Percentiles rank a stretch among this genome's conserved stretches.
Evolutionary conservation across 2,888 invertebrate genomes (phyloP).

Genomic region (Escarpia spicata): DNA sequence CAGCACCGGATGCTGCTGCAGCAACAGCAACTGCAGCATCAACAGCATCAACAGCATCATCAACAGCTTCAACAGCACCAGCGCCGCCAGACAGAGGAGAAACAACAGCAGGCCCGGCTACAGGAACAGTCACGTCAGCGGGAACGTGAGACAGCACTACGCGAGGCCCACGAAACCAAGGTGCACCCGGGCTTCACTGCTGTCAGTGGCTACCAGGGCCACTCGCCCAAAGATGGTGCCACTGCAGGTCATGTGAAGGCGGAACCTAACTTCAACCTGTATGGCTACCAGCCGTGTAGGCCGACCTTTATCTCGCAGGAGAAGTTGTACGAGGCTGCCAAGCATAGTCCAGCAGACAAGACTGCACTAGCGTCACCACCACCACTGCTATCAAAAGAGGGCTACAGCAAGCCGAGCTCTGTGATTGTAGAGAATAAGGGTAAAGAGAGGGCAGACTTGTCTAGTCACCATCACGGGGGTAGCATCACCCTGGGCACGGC

Average conservation of each 20-base stretch:
- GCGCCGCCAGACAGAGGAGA: constrained; percentile 6
- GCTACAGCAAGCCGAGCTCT: constrained; percentile 50
- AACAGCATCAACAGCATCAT: not conserved
- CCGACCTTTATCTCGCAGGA: constrained; percentile 62
- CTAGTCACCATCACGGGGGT: constrained; percentile 29
- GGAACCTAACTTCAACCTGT: constrained; percentile 61
- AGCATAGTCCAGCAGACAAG: constrained; percentile 40
- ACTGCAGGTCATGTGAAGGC: constrained; percentile 32
- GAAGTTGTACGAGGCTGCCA: constrained; percentile 57
- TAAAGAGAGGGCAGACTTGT: constrained; percentile 33
- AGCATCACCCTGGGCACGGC: constrained; percentile 36
- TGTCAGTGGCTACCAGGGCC: not conserved
- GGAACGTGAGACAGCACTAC: not conserved
- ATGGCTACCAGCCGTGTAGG: constrained; percentile 64
- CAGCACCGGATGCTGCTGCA: not conserved
- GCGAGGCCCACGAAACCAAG: not conserved
- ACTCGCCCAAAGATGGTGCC: not conserved
- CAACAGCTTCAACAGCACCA: not conserved
- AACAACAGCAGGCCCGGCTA: not conserved
- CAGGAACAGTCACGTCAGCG: not conserved
- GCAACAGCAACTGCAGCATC: constrained; percentile 6
- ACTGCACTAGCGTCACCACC: constrained; percentile 46
- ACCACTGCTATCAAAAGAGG: constrained; percentile 53
- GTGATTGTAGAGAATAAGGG: constrained; percentile 60
- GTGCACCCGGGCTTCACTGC: not conserved